These are phyloP conservation scores for Australoheros scitulus DNA, from an alignment of 2,113 vertebrate species.

Conservation along the genomic window DNA sequence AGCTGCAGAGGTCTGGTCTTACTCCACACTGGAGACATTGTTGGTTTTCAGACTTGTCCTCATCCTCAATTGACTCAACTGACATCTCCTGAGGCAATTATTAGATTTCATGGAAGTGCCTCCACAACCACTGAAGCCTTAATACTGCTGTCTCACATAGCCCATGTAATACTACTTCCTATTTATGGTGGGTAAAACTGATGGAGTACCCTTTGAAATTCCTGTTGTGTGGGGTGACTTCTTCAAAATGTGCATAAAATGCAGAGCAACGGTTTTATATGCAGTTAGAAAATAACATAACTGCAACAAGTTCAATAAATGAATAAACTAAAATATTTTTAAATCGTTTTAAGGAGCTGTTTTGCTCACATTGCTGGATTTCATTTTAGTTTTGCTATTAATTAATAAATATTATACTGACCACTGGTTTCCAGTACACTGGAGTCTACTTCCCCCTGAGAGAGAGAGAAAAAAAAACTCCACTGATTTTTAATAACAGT, in stretches of 20 bases:
- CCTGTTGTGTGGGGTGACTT: not conserved
- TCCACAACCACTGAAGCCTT: not conserved
- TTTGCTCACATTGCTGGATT: not conserved
- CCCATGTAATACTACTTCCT: not conserved
- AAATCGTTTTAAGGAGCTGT: not conserved
- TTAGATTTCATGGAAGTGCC: not conserved
- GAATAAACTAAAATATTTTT: not conserved
- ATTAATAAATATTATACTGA: not conserved
- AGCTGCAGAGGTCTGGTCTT: not conserved
- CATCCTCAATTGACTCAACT: not conserved
- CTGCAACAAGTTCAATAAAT: not conserved
- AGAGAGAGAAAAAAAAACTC: not conserved
- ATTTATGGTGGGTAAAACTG: not conserved
- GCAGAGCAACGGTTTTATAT: not conserved
- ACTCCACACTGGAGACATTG: not conserved
- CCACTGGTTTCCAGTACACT: not conserved
- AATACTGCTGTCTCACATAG: not conserved
- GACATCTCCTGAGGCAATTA: not conserved
- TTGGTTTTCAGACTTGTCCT: not conserved
- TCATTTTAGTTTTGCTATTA: not conserved
- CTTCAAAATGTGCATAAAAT: not conserved
- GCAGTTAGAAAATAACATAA: not conserved
- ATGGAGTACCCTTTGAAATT: not conserved
- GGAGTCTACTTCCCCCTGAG: not conserved
- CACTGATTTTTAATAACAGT: slow-evolving; percentile 13